These are phyloP conservation scores for Varanus komodoensis DNA, from an alignment of 2,113 vertebrate genomes.

Conservation along the genomic window DNA sequence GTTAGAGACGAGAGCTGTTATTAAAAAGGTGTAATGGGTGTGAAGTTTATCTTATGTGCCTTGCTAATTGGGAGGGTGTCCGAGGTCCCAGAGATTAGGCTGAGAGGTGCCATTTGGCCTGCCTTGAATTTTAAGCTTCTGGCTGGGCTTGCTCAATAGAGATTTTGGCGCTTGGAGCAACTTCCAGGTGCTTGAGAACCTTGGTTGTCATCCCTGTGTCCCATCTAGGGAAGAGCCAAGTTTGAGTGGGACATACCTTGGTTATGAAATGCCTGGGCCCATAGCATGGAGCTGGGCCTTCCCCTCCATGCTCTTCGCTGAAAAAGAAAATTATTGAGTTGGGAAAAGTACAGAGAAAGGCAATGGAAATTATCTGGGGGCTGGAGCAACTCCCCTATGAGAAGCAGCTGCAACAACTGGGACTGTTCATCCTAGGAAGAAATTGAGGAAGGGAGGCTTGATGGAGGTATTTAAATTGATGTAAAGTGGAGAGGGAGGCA, in stretches of 20 bases:
- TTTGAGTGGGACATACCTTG: not conserved
- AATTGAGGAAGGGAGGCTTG: too few relatives aligned
- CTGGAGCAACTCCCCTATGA: too few relatives aligned
- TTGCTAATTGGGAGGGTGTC: not conserved
- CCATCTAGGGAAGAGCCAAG: not conserved
- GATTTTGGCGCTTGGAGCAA: too few relatives aligned
- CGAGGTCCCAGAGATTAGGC: not conserved
- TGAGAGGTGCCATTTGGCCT: not conserved
- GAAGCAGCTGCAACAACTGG: too few relatives aligned
- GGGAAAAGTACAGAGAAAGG: too few relatives aligned
- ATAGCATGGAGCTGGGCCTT: too few relatives aligned
- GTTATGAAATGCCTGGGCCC: not conserved
- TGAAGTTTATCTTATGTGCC: not conserved
- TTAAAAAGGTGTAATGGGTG: slow-evolving; percentile 1
- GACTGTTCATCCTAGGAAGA: too few relatives aligned
- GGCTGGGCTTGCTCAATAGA: not conserved
- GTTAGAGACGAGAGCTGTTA: slow-evolving; percentile 6
- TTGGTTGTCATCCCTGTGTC: too few relatives aligned
- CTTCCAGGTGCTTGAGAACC: not conserved
- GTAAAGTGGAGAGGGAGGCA: too few relatives aligned
- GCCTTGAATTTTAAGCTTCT: not conserved
- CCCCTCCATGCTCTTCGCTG: not conserved
- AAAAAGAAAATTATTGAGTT: too few relatives aligned
- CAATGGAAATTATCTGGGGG: too few relatives aligned
- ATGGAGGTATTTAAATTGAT: too few relatives aligned